Percentiles rank a stretch among this genome's conserved stretches.
phyloP scores from a whole-genome alignment of 1,140 invertebrate species.

The Drosophila quadrilineata region DNA sequence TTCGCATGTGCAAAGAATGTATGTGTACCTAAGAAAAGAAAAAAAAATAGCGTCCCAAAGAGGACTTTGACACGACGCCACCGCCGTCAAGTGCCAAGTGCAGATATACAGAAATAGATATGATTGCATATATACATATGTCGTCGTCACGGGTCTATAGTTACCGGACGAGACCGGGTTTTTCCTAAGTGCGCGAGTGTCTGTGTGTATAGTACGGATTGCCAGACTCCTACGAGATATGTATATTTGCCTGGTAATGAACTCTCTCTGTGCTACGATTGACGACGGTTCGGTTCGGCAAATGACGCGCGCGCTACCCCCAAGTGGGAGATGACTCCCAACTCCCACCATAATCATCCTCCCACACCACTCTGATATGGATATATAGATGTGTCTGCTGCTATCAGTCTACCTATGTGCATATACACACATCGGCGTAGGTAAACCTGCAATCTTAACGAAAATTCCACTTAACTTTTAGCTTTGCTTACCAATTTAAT shows the following conservation, averaged over 20 bases:
- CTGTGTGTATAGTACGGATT: slow-evolving; percentile 22
- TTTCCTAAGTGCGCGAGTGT: neutral
- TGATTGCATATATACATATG: too few species aligned
- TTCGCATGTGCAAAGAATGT: too few species aligned
- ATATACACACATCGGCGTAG: neutral
- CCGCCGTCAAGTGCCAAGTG: too few species aligned
- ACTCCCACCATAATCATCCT: neutral
- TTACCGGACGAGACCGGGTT: too few species aligned
- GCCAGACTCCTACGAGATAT: neutral
- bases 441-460: slow-evolving; percentile 27
- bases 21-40: neutral
- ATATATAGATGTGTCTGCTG: neutral
- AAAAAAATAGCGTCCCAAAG: neutral
- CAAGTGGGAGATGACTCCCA: neutral
- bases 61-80: too few species aligned
- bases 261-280: slow-evolving; percentile 8
- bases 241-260: slow-evolving; percentile 1
- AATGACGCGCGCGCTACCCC: slow-evolving; percentile 4
- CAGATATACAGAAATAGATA: too few species aligned
- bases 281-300: slow-evolving; percentile 10
- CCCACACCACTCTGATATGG: neutral
- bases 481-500: neutral
- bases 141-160: too few species aligned
- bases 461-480: slow-evolving; percentile 27
- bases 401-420: neutral